phyloP scores from a whole-genome alignment of 2,113 vertebrate genomes.

The Vombatus ursinus region DNA sequence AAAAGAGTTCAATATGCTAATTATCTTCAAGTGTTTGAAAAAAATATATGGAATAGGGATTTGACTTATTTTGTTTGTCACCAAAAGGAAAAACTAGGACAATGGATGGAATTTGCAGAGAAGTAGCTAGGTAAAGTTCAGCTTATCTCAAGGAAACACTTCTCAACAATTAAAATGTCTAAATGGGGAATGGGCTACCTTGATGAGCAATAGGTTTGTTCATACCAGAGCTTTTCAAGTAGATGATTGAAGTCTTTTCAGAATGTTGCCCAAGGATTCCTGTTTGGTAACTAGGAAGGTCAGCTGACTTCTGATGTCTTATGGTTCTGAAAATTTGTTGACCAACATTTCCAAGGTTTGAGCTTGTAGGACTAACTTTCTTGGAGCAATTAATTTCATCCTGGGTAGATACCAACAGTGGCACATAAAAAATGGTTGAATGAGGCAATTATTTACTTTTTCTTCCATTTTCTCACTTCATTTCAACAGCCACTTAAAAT shows the following conservation, averaged over 20 bases:
- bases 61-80: background rate
- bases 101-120: background rate
- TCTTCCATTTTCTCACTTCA: no score
- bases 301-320: background rate
- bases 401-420: background rate
- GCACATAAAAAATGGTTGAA: no score
- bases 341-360: background rate
- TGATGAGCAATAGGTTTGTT: background rate
- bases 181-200: background rate
- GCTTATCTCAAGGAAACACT: background rate
- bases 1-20: background rate
- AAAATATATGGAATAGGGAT: background rate
- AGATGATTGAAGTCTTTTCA: background rate
- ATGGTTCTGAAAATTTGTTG: background rate
- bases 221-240: background rate
- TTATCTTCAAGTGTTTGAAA: background rate
- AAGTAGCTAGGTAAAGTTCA: background rate
- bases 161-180: background rate
- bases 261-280: background rate
- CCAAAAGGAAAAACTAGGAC: background rate
- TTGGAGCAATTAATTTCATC: background rate
- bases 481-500: no score
- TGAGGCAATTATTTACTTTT: no score
- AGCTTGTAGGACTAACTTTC: background rate
- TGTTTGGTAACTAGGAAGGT: background rate